Conservation (phyloP, 2,113 vertebrate genomes). For the Miniopterus natalensis region DNA sequence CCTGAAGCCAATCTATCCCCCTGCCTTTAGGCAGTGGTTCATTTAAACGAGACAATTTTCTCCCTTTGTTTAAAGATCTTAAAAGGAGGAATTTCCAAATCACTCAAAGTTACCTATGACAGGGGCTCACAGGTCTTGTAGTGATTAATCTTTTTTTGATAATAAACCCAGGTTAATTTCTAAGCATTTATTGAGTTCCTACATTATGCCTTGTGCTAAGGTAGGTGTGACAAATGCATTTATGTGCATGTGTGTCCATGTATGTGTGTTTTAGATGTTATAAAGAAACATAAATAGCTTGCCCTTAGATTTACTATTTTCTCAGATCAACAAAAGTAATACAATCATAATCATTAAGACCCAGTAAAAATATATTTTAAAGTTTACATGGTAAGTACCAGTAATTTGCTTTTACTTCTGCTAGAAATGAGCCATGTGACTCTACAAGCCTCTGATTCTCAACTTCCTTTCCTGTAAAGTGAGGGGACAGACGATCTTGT, state of each 20-base stretch:
- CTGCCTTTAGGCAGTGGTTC: conserved; percentile 75
- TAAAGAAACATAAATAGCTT: neutral
- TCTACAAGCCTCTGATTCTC: neutral
- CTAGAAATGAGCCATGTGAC: neutral
- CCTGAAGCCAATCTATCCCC: conserved; percentile 72
- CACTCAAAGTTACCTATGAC: conserved; percentile 68
- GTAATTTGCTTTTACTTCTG: neutral
- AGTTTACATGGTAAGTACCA: neutral
- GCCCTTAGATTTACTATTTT: neutral
- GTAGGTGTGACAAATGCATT: neutral
- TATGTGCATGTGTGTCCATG: neutral
- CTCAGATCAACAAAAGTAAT: neutral
- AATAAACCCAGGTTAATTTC: conserved; percentile 73
- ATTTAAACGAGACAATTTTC: conserved; percentile 77
- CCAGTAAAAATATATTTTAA: neutral
- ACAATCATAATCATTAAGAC: conserved; percentile 18
- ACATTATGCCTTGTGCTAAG: neutral
- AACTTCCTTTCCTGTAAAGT: neutral
- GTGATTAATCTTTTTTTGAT: conserved; percentile 73
- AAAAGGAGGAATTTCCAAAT: conserved; percentile 79
- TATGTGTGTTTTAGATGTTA: neutral
- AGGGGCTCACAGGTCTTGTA: conserved; percentile 36
- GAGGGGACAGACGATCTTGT: neutral
- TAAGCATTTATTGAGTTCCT: conserved; percentile 51
- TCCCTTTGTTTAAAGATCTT: conserved; percentile 82